Evolutionary conservation across 2,888 invertebrate genomes (phyloP).

Genomic region (Graphium colonna): DNA sequence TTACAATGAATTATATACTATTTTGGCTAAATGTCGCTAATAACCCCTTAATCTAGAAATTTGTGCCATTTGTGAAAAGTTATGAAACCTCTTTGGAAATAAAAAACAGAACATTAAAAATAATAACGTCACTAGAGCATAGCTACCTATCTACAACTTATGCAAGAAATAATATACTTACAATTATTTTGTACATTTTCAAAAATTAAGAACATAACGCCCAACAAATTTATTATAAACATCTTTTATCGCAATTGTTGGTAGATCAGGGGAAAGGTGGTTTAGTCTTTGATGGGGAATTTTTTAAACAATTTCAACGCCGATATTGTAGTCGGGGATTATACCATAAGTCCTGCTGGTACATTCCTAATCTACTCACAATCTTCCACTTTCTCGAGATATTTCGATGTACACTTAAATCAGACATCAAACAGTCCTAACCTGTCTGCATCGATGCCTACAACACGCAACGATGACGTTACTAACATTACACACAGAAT

Average conservation of each 20-base stretch:
- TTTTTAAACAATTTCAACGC: background rate
- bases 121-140: conserved; percentile 18
- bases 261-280: conserved; percentile 34
- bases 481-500: conserved; percentile 79
- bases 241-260: conserved; percentile 40
- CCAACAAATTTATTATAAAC: conserved; percentile 51
- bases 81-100: conserved; percentile 28
- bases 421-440: conserved; percentile 22
- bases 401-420: conserved; percentile 27
- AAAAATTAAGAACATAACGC: conserved; percentile 54
- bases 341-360: conserved; percentile 30
- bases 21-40: conserved; percentile 78
- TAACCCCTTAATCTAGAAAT: conserved; percentile 68
- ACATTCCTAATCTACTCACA: conserved; percentile 42
- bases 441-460: conserved; percentile 36
- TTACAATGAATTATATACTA: conserved; percentile 70
- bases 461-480: conserved; percentile 58
- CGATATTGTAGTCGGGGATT: background rate
- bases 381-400: conserved; percentile 28
- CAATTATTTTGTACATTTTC: conserved; percentile 69
- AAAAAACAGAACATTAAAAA: conserved; percentile 17
- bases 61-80: conserved; percentile 68
- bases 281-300: background rate
- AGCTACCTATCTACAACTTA: conserved; percentile 59
- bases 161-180: conserved; percentile 53